Evolutionary conservation across 2,888 invertebrate genomes (phyloP).

Genomic region (Ommatoiulus sabulosus): DNA sequence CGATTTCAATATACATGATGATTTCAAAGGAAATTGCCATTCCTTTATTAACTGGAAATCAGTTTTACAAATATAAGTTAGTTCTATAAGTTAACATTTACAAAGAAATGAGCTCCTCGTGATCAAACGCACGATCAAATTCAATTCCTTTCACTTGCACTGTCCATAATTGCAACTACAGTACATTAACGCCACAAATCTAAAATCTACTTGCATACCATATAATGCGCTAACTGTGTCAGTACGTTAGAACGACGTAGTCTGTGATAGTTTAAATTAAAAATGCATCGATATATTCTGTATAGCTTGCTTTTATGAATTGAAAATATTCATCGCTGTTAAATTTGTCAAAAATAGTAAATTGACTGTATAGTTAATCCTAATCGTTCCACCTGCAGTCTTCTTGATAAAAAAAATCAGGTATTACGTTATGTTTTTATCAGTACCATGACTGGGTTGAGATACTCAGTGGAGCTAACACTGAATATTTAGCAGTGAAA

Average conservation of each 20-base stretch:
- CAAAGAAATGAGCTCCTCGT: background rate
- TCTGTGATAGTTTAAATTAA: slow-evolving; percentile 20
- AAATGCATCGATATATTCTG: background rate
- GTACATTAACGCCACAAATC: background rate
- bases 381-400: background rate
- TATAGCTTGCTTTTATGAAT: background rate
- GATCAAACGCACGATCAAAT: background rate
- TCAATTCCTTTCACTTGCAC: background rate
- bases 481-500: background rate
- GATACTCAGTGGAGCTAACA: background rate
- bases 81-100: background rate
- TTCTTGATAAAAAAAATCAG: background rate
- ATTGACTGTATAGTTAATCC: background rate
- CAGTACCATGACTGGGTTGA: background rate
- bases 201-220: background rate
- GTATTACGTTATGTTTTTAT: too few species aligned
- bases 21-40: background rate
- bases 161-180: background rate
- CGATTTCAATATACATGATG: background rate
- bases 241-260: background rate
- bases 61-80: background rate
- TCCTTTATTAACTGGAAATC: background rate
- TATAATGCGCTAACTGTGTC: background rate
- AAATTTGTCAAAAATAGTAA: background rate
- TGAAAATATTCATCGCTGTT: background rate